Conservation (phyloP, 2,888 invertebrate genomes). For the Tipula helvola region DNA sequence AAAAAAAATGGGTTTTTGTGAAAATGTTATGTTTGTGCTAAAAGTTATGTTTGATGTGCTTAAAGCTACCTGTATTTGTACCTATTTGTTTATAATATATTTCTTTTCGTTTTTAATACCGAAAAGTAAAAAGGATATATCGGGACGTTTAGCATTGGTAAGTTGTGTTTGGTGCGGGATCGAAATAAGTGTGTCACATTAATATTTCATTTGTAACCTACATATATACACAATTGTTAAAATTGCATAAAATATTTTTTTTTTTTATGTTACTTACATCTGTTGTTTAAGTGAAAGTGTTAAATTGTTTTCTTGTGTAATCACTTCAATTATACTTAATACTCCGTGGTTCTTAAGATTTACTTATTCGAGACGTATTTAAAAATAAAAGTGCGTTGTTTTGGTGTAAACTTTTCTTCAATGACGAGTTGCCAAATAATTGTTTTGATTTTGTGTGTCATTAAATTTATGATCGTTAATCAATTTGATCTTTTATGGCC, state of each 20-base stretch:
- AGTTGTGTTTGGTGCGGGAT: background rate
- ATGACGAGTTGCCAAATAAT: too few relatives aligned
- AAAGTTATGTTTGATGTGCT: background rate
- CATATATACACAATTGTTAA: background rate
- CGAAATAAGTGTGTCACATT: background rate
- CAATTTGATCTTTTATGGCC: too few relatives aligned
- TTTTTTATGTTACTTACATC: background rate
- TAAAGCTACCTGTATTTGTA: background rate
- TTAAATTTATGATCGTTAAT: too few relatives aligned
- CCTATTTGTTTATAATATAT: background rate
- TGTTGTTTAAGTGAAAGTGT: background rate
- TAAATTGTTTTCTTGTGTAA: background rate
- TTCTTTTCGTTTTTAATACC: background rate
- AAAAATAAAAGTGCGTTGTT: background rate
- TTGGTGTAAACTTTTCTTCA: too few relatives aligned
- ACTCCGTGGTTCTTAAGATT: background rate
- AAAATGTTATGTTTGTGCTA: background rate
- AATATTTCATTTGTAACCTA: too few relatives aligned
- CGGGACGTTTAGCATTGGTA: background rate
- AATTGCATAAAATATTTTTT: background rate
- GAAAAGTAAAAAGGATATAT: slow-evolving; percentile 1
- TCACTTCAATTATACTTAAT: background rate
- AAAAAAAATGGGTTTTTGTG: background rate
- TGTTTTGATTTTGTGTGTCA: too few relatives aligned
- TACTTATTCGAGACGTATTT: background rate